Base-by-base conservation (phyloP, 2,888 invertebrate species). In the Agrilus cyanescens region DNA sequence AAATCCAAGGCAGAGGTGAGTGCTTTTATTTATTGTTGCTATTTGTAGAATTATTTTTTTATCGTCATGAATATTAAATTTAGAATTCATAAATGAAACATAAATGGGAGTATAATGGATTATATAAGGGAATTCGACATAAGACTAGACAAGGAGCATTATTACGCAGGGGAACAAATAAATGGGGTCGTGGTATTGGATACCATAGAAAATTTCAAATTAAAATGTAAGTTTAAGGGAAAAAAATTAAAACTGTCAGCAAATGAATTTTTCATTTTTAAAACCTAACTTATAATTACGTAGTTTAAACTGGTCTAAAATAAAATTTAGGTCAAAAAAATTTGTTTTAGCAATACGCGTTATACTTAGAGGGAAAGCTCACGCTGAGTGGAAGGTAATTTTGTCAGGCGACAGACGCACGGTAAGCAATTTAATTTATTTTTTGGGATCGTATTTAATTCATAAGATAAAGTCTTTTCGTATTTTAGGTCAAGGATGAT, bases 61-160 rank as follows among this genome's bases (percentile, higher is more conserved):
- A n/a, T n/a, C n/a, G n/a, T n/a, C n/a, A n/a, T n/a, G n/a, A 25
- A 20, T 2, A 2, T 25, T 25, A 10, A 25, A 10, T 25, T 25
- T 25, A 25, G 25, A 25, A 5, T 20, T 20, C 7, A 20, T 20
- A 20, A 20, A 20, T 25, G 25, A 25, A 25, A 25, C 8, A 25
- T 25, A 25, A 25, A 25, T 25, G 25, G 25, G 25, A 10, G 2
- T 10, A 10, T 10, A 41, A 84, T 85, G 83, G 85, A 85, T 69
- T 82, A 81, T 67, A 82, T 85, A 52, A 72, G 78, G 49, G 79
- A 79, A 59, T 84, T 85, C 58, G 84, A 85, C 63, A 82, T 85
- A 51, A 76, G 79, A 50, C 66, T 85, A 47, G 81, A 82, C 59
- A 79, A 78, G 60, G 83, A 83, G 57, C 74, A 79, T 63, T 85